Conservation (phyloP, 2,113 vertebrate species). For the Lepisosteus osseus region DNA sequence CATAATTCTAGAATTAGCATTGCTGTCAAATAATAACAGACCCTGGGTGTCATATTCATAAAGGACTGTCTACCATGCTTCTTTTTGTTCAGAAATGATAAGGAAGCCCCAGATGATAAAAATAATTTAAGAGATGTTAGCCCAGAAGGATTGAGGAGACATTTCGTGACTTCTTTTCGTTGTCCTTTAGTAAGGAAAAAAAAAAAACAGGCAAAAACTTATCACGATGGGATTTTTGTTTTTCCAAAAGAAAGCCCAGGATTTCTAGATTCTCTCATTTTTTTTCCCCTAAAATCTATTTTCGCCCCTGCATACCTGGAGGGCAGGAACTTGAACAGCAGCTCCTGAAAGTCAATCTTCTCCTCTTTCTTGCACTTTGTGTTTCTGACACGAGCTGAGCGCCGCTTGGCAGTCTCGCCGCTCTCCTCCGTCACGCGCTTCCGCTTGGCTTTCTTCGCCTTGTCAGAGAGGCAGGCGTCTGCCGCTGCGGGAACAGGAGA, state of each 20-base stretch:
- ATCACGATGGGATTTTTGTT: neutral
- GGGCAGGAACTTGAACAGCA: conserved; percentile 91
- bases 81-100: too few species aligned
- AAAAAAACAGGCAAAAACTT: neutral
- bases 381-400: conserved; percentile 92
- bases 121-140: too few species aligned
- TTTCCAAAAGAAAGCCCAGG: neutral
- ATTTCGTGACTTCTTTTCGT: too few species aligned
- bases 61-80: too few species aligned
- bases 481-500: conserved; percentile 39
- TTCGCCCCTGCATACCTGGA: conserved; percentile 68
- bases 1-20: too few species aligned
- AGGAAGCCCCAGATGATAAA: too few species aligned
- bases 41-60: too few species aligned
- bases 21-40: too few species aligned
- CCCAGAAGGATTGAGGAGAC: too few species aligned
- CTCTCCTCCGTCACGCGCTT: conserved; percentile 82
- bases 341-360: conserved; percentile 94
- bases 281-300: too few species aligned
- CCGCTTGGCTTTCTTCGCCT: conserved; percentile 88
- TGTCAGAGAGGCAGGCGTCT: conserved; percentile 75
- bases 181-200: neutral
- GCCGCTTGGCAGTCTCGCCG: conserved; percentile 89
- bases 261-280: neutral
- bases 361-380: conserved; percentile 97